Evolutionary conservation across 2,113 vertebrate genomes (phyloP), one percentile per base, ranked within the genome.

Genomic region (Illadopsis cleaveri): DNA sequence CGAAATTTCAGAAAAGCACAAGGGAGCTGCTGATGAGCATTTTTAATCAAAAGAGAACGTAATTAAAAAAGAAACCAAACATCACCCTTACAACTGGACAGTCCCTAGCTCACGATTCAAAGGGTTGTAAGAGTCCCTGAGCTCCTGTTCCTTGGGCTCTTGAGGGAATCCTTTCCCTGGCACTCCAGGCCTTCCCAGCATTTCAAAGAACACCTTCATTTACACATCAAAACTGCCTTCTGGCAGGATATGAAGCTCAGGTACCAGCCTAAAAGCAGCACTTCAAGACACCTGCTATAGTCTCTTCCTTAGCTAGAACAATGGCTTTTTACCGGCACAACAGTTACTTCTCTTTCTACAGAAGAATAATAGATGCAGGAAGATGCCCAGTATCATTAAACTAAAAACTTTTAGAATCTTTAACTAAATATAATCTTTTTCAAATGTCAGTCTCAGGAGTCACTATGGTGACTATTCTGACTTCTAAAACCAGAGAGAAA

Each of bases 141-240:
- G 51, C 78, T 64, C 35, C 24, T 21, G 5, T 50, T 79, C 22
- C 57, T 82, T 35, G 10, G 2, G 50, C 44, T 77, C 50, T 35
- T 51, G 38, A 86, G 71, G 78, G 56, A 68, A 82, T 76, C 48
- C 70, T 85, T 37, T 47, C 48, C 60, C 56, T 57, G 42, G 76
- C 54, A 72, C n/a, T 86, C 44, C 51, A 38, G 44, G 72, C 73
- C 53, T 79, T 33, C 48, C 25, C 51, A 82, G 37, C 38, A 66
- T 77, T 89, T 73, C 84, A 89, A 87, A 73, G 47, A 78, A 83
- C 33, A 65, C 53, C 25, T 92, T 92, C 56, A 86, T 91, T 82
- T 90, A 86, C 82, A 86, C 72, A 92, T 81, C 71, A 92, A 93
- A 93, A 91, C n/a, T 62, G 11, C 51, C 51, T 90, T 68, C 66